Conservation (phyloP, 1,140 invertebrate genomes). For the Spodoptera frugiperda region DNA sequence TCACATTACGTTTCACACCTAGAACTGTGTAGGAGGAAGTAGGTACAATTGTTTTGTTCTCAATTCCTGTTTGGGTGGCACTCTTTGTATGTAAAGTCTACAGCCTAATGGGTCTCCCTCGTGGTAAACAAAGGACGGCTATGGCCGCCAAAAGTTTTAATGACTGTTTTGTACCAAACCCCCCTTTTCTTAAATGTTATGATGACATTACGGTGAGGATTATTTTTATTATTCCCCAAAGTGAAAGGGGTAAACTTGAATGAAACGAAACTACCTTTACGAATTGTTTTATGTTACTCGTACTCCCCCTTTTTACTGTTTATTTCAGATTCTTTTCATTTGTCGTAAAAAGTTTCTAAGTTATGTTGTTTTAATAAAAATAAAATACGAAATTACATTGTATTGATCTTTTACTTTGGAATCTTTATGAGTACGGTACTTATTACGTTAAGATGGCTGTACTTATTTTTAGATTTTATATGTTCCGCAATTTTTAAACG, state of each 20-base stretch:
- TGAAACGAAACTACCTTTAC: conserved; percentile 13
- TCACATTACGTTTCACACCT: conserved; percentile 58
- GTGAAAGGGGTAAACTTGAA: conserved; percentile 19
- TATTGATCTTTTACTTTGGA: too few species aligned
- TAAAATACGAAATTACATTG: too few species aligned
- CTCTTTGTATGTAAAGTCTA: conserved; percentile 36
- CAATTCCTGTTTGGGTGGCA: conserved; percentile 25
- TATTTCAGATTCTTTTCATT: neutral
- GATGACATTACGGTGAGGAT: conserved; percentile 22
- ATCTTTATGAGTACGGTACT: too few species aligned
- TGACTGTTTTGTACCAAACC: conserved; percentile 14
- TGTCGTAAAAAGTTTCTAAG: neutral
- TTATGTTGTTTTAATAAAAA: too few species aligned
- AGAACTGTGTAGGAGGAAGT: conserved; percentile 14
- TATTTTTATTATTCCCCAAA: conserved; percentile 31
- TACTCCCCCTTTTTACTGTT: neutral
- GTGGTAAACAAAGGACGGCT: conserved; percentile 14
- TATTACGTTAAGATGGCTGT: too few species aligned
- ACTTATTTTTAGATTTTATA: too few species aligned
- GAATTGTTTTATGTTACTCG: neutral
- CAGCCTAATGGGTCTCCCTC: neutral
- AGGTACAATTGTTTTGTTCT: conserved; percentile 15
- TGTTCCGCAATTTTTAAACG: too few species aligned
- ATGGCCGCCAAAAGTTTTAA: conserved; percentile 20
- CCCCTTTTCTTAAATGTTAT: conserved; percentile 34